Conservation (phyloP, 2,113 vertebrate species). For the Typhlomys cinereus region DNA sequence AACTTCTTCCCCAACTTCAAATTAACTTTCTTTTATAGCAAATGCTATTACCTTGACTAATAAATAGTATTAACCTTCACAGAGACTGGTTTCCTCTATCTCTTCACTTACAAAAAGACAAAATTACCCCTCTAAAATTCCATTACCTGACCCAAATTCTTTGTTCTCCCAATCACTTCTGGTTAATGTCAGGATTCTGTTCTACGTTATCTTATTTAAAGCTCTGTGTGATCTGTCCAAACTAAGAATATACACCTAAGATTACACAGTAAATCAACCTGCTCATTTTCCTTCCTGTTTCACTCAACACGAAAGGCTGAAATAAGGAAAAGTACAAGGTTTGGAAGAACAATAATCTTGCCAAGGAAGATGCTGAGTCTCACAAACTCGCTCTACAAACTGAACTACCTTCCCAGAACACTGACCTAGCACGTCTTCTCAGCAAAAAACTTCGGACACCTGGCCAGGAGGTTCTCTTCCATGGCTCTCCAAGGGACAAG, state of each 20-base stretch:
- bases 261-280: neutral
- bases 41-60: slow-evolving; percentile 14
- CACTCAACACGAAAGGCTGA: neutral
- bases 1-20: slow-evolving; percentile 28
- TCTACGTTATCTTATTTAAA: slow-evolving; percentile 29
- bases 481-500: neutral
- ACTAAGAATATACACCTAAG: slow-evolving; percentile 22
- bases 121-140: neutral
- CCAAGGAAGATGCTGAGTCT: slow-evolving; percentile 63
- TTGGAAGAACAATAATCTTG: slow-evolving; percentile 43
- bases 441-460: slow-evolving; percentile 16
- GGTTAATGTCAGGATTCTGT: neutral
- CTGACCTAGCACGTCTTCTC: slow-evolving; percentile 11
- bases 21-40: slow-evolving; percentile 37
- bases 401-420: slow-evolving; percentile 35
- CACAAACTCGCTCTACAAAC: slow-evolving; percentile 46
- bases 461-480: neutral
- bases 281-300: slow-evolving; percentile 23
- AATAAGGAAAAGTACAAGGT: slow-evolving; percentile 54
- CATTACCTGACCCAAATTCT: slow-evolving; percentile 40
- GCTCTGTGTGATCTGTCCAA: neutral
- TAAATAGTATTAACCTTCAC: slow-evolving; percentile 34
- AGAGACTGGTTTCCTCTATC: neutral
- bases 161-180: slow-evolving; percentile 27
- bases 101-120: neutral